phyloP scores from a whole-genome alignment of 2,113 vertebrate species.

The Chlorodrepanis virens region DNA sequence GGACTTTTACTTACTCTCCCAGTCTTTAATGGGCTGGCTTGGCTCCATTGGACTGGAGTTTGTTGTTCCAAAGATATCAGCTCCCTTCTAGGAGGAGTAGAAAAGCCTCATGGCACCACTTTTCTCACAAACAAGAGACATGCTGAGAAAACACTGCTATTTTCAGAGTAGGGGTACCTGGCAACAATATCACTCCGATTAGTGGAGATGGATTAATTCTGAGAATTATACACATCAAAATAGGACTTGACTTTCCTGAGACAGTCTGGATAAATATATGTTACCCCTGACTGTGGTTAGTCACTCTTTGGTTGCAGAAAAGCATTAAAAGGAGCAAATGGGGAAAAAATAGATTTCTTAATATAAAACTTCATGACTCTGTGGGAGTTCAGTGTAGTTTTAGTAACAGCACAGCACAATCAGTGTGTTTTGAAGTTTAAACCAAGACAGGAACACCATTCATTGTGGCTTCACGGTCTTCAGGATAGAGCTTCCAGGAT shows the following conservation, averaged over 20 bases:
- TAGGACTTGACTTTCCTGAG: background rate
- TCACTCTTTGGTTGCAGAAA: background rate
- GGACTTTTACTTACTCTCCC: background rate
- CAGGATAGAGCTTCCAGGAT: background rate
- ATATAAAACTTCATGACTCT: background rate
- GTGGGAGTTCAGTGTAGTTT: background rate
- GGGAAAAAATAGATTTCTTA: background rate
- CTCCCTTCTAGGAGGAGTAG: background rate
- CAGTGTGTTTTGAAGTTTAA: background rate
- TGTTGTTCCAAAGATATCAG: background rate
- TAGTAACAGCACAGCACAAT: background rate
- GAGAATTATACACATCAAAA: background rate
- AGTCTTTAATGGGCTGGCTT: background rate
- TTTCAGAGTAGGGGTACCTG: background rate
- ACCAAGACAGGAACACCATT: background rate
- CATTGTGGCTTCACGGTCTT: rapidly evolving
- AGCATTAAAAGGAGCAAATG: background rate
- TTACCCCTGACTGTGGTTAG: background rate
- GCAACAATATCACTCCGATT: background rate
- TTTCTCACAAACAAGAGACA: background rate
- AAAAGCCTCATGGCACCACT: background rate
- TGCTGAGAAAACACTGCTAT: background rate
- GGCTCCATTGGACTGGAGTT: background rate
- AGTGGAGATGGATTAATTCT: background rate
- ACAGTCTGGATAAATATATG: background rate